Base-by-base conservation (phyloP, 35 echinoderm and acorn worm species). In the Amphiura filiformis region DNA sequence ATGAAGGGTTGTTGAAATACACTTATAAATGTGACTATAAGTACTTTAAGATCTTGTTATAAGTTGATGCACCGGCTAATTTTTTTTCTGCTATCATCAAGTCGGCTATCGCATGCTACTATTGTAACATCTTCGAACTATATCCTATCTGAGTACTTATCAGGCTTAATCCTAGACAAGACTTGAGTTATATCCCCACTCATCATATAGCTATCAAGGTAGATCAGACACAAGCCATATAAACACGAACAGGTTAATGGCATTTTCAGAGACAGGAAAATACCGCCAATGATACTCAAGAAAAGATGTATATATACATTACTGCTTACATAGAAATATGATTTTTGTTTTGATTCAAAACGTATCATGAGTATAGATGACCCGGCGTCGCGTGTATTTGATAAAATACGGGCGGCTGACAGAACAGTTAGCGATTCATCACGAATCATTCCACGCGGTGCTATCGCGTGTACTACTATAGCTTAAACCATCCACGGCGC, bases 211-310 rank as follows among this genome's bases (percentile, higher is more conserved):
- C 61, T 30, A 70, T 70, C 61, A 70, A 70, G 61, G 2, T 23
- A 70, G 61, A 70, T 70, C 61, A 70, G 26, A 70, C 26, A 70
- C 61, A 70, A 70, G 61, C 61, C 61, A 70, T 70, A 70, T 70
- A 70, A 70, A 70, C 61, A 30, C 17, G 17, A 70, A 5, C 11
- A 30, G 61, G 61, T 70, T 70, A 30, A 70, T 70, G 61, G 61
- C 61, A 70, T 26, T 4, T 70, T 70, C 11, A 13, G 61, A 70
- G 61, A 70, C 28, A n/a, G 61, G 28, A 70, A 18, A 70, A 70
- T 70, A 70, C 28, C 61, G 28, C 20, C n/a, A 70, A 70, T 26
- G 61, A 70, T 70, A 70, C n/a, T n/a, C 61, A 70, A 18, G 26
- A 3, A 18, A 70, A 70, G 61, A 70, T 70, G 61, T 70, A 70